Evolutionary conservation across 1,140 invertebrate species (phyloP).

Genomic region (Maconellicoccus hirsutus): DNA sequence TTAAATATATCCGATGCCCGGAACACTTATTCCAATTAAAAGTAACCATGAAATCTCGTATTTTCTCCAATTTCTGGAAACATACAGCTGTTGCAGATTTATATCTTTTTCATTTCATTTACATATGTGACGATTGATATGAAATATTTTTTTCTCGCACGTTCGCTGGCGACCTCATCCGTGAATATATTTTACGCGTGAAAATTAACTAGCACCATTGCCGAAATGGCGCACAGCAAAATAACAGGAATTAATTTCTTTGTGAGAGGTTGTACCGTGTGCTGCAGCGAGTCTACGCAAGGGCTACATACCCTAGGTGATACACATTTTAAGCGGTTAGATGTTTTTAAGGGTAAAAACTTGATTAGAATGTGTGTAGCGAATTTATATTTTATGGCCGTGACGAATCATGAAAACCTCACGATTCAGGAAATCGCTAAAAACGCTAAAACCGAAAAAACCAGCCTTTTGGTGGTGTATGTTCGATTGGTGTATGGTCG

Average conservation of each 20-base stretch:
- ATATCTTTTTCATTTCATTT: not conserved
- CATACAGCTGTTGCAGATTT: not conserved
- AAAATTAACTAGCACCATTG: not conserved
- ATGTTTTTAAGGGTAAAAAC: conserved; percentile 13
- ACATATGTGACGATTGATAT: not conserved
- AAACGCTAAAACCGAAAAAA: not conserved
- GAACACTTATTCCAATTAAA: not conserved
- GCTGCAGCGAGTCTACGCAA: not conserved
- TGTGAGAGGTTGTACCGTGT: not conserved
- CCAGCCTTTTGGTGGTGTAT: not conserved
- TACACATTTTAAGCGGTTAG: conserved; percentile 13
- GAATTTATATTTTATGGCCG: conserved; percentile 20
- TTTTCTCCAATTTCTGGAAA: not conserved
- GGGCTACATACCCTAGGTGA: conserved; percentile 18
- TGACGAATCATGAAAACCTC: not conserved
- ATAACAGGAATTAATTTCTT: conserved; percentile 10
- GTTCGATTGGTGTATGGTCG: too few species aligned
- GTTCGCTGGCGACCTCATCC: not conserved
- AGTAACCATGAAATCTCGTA: not conserved
- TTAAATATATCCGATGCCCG: not conserved
- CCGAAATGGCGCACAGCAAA: not conserved
- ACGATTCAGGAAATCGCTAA: conserved; percentile 8
- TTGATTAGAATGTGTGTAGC: conserved; percentile 21
- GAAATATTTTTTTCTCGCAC: not conserved
- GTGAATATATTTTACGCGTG: not conserved